phyloP scores from a whole-genome alignment of 92 coral and sea anemone species.

The Porites evermanni region DNA sequence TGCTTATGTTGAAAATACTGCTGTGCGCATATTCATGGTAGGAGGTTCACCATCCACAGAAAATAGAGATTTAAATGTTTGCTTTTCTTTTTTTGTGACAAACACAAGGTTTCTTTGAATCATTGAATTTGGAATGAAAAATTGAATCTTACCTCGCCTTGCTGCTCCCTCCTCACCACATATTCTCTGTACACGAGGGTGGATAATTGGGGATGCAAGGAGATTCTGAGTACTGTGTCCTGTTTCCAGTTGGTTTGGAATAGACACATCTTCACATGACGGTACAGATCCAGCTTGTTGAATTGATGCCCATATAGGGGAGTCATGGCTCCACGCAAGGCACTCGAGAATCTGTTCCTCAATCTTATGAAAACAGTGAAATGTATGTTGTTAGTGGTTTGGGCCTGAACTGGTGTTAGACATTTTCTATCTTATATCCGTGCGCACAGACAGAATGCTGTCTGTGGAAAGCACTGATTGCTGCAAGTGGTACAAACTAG shows the following conservation, averaged over 20 bases:
- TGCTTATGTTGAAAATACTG: too few species aligned
- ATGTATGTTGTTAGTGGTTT: too few species aligned
- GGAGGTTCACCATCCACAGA: not conserved
- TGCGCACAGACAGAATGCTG: too few species aligned
- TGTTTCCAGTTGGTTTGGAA: constrained; percentile 86
- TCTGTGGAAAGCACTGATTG: too few species aligned
- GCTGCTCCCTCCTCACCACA: constrained; percentile 87
- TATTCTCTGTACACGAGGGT: constrained; percentile 95
- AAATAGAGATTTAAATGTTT: too few species aligned
- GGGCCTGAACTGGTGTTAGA: too few species aligned
- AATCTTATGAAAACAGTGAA: constrained; percentile 56
- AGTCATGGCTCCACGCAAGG: constrained; percentile 91
- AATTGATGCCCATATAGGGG: constrained; percentile 93
- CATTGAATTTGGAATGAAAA: not conserved
- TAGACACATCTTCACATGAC: constrained; percentile 94
- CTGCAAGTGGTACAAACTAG: too few species aligned
- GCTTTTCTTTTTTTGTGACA: not conserved
- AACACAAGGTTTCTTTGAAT: not conserved
- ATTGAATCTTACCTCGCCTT: constrained; percentile 49
- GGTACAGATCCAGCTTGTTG: constrained; percentile 87
- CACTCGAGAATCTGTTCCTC: constrained; percentile 95
- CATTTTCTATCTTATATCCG: too few species aligned
- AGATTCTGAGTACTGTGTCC: constrained; percentile 77
- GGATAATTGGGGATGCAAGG: constrained; percentile 90
- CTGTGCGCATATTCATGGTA: not conserved